Conservation (phyloP, 2,888 invertebrate genomes). For the Drosophila fungiperda region DNA sequence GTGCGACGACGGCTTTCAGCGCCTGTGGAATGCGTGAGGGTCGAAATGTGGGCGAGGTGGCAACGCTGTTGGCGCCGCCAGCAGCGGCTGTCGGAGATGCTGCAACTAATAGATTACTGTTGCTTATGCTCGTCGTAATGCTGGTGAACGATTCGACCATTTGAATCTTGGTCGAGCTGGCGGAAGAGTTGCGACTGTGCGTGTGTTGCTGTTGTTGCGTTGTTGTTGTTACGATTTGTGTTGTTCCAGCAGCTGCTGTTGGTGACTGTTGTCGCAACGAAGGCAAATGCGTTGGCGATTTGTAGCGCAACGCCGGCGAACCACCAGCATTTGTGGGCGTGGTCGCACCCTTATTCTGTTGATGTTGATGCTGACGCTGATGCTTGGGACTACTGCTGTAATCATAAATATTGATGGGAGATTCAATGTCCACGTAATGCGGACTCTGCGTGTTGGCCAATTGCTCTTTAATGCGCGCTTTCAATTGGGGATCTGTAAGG, state of each 20-base stretch:
- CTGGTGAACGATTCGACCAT: slow-evolving; percentile 72
- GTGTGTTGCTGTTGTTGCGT: slow-evolving; percentile 58
- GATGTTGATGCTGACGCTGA: slow-evolving; percentile 49
- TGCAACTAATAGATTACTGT: slow-evolving; percentile 41
- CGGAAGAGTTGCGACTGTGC: slow-evolving; percentile 82
- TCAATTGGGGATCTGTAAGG: slow-evolving; percentile 92
- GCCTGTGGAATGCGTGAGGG: slow-evolving; percentile 87
- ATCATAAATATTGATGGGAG: slow-evolving; percentile 85
- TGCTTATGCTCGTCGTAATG: slow-evolving; percentile 61
- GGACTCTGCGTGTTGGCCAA: slow-evolving; percentile 87
- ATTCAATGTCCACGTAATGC: slow-evolving; percentile 86
- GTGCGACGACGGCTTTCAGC: slow-evolving; percentile 76
- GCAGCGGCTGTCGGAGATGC: slow-evolving; percentile 57
- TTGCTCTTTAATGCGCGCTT: slow-evolving; percentile 91
- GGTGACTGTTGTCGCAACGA: slow-evolving; percentile 72
- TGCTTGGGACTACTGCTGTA: slow-evolving; percentile 70
- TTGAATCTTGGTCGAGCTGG: slow-evolving; percentile 82
- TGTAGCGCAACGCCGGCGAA: slow-evolving; percentile 73
- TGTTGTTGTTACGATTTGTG: slow-evolving; percentile 37
- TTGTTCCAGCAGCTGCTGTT: slow-evolving; percentile 38
- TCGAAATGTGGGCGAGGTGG: slow-evolving; percentile 84
- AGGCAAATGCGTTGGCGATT: slow-evolving; percentile 82
- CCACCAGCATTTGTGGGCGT: slow-evolving; percentile 60
- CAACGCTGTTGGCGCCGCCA: slow-evolving; percentile 48
- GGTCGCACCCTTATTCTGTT: slow-evolving; percentile 54